Base-by-base conservation (phyloP, 2,113 vertebrate species). In the Pteruthius melanotis region DNA sequence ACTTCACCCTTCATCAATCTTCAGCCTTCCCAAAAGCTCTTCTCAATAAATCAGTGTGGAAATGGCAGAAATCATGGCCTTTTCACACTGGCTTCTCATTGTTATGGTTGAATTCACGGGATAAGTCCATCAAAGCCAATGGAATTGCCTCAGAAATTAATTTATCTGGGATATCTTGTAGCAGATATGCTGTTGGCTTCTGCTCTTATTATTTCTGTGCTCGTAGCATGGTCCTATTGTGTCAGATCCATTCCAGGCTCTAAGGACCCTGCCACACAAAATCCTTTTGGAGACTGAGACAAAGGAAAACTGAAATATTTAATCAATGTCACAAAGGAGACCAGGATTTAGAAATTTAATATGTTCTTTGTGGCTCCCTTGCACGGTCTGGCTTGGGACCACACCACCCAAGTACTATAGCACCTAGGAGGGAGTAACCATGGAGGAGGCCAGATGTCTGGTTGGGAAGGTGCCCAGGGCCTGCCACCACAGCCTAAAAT, bases 211-310 rank as follows among this genome's bases (percentile, higher is more conserved):
- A 49, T 60, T 79, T 40, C 26, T 69, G 12, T 69, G 40, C n/a
- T 71, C 0, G 0, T n/a, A 59, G 11, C 20, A 24, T 0, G 2
- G 10, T 7, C 23, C 13, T 54, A 3, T 47, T 77, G 3, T 66
- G 18, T 61, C 53, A 88, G 44, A 86, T 40, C 33, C 26, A 6
- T 53, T 63, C n/a, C 28, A 72, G 26, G 11, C 45, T 70, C 65
- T 39, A 45, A 76, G 40, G 35, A 66, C 9, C 10, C 40, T 44
- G 20, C 22, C 71, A 56, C 12, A 76, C 22, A 68, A 76, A 56
- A 40, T 66, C 21, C 13, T 15, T 60, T 15, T 1, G 2, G 70
- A 90, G 49, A 39, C 5, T 28, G 37, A 83, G 17, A 75, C 22
- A 63, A 54, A 28, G 16, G 24, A 59, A 85, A 93, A n/a, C 1